phyloP scores from a whole-genome alignment of 2,797 vertebrate genomes.

The Poecile montanus region DNA sequence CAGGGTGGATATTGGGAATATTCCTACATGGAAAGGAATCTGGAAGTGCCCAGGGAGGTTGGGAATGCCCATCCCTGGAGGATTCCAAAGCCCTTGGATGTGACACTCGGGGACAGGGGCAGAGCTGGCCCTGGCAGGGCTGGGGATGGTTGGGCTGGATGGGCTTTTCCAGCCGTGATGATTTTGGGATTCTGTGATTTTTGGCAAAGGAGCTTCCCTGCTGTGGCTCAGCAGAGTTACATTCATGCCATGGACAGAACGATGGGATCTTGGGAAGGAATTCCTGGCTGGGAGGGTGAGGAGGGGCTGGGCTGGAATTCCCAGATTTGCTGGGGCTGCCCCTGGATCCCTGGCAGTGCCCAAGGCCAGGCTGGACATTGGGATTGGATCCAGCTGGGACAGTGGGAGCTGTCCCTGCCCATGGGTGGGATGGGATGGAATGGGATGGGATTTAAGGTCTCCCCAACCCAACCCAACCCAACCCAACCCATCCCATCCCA shows the following conservation, averaged over 20 bases:
- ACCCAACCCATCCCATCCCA: not conserved
- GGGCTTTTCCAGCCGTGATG: not conserved
- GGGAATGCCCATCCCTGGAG: not conserved
- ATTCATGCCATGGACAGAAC: not conserved
- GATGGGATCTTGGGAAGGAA: not conserved
- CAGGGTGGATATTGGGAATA: too few species aligned
- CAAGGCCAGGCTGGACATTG: not conserved
- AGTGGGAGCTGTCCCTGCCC: not conserved
- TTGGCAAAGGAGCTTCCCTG: not conserved
- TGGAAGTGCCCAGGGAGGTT: not conserved
- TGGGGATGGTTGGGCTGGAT: not conserved
- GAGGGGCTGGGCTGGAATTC: not conserved
- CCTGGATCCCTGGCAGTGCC: not conserved
- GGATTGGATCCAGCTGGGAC: not conserved
- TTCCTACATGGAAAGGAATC: too few species aligned
- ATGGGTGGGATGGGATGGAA: not conserved
- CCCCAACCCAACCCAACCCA: too few species aligned
- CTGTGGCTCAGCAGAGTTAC: not conserved
- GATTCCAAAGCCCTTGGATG: too few species aligned
- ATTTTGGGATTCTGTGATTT: not conserved
- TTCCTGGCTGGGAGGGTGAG: not conserved
- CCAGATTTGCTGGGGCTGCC: not conserved
- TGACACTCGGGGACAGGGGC: too few species aligned
- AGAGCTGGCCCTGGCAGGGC: not conserved
- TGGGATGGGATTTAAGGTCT: rapidly evolving